Base-by-base conservation (phyloP, 2,797 vertebrate genomes). In the Phrynocephalus vlangalii region DNA sequence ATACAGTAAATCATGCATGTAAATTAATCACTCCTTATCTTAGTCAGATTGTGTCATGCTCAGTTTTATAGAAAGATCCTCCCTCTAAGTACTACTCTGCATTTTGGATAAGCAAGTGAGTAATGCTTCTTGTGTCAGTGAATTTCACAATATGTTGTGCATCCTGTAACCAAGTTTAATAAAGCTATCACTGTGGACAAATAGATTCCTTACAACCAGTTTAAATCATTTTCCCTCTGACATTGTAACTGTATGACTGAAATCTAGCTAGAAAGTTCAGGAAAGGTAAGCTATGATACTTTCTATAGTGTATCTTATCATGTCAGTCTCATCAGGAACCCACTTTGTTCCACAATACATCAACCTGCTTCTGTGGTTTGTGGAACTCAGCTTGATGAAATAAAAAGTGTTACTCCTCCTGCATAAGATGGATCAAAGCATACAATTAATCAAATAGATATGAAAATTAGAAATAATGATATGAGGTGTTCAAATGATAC, bases 381-480 rank as follows among this genome's bases (percentile, higher is more conserved):
- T 90, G 50, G 11, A 83, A 70, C 83, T 91, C 50, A 89, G 75
- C 86, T 91, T 91, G 91, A 89, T 90, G 87, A 85, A 83, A 79
- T 87, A 83, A 91, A 88, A 63, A 86, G 5, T 91, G 75, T 94
- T 91, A 87, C 91, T 92, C 79, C 88, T 91, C 80, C 81, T 93
- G 94, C 87, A 81, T 90, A 92, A 94, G 89, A 94, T 48, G 87
- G 92, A 95, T 95, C 89, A 94, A 93, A 95, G 80, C 87, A 95
- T 94, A 93, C 48, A 63, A 86, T 95, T 95, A 95, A 95, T 96
- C 92, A 93, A 93, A 95, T 90, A 92, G 88, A 94, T 95, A 95
- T 85, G 90, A 95, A 94, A 95, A 95, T 96, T 92, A 90, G 89
- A 92, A 96, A 93, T 93, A 94, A 93, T 95, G 94, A 93, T 90